Percentiles rank a stretch among this genome's conserved stretches.
Conservation (phyloP, 2,113 vertebrate genomes). For the Megalops atlanticus region DNA sequence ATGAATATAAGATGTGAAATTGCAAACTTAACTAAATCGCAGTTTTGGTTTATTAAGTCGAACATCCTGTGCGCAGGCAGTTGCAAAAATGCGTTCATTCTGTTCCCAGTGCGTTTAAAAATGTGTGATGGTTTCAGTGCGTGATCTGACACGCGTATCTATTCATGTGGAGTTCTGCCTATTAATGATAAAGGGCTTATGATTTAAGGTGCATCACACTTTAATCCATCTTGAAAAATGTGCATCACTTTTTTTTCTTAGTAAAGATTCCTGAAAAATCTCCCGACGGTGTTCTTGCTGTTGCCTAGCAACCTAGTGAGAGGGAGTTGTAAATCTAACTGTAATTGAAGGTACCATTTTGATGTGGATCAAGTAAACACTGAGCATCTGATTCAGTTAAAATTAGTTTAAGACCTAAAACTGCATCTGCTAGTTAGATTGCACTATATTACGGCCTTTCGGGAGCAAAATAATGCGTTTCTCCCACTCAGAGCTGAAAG, state of each 20-base stretch:
- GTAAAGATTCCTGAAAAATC: constrained; percentile 42
- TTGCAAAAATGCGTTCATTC: no score
- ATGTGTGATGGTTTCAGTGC: not conserved
- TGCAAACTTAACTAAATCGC: not conserved
- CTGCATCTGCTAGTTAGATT: not conserved
- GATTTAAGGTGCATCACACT: not conserved
- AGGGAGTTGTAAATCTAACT: constrained; percentile 64
- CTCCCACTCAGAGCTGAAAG: not conserved
- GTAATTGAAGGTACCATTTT: constrained; percentile 64
- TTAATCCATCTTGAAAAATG: not conserved
- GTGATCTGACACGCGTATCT: not conserved
- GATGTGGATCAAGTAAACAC: constrained; percentile 57
- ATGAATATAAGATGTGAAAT: not conserved
- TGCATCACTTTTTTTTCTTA: constrained; percentile 43
- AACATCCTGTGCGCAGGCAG: no score
- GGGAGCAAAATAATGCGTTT: not conserved
- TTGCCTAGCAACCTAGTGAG: constrained; percentile 76
- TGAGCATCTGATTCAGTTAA: constrained; percentile 49
- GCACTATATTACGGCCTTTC: not conserved
- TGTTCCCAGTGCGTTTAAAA: no score
- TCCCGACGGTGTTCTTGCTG: constrained; percentile 47
- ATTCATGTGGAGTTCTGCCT: not conserved
- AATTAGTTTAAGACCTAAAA: not conserved
- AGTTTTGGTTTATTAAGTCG: not conserved
- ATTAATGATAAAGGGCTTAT: not conserved